phyloP scores from a whole-genome alignment of 2,888 invertebrate genomes.

The Yponomeuta malinellus region DNA sequence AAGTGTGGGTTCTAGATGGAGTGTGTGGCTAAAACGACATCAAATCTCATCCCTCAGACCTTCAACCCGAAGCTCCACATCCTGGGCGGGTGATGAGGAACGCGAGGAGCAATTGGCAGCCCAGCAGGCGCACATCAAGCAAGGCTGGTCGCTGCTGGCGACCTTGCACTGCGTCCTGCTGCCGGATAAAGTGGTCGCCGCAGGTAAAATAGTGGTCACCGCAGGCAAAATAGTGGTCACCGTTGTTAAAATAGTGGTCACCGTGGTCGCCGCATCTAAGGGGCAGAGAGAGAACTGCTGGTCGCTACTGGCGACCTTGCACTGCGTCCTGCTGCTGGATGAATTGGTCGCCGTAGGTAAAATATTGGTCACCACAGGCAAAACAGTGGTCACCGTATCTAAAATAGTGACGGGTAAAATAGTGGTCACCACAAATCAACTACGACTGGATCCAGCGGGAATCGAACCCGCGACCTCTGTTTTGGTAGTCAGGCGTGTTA shows the following conservation, averaged over 20 bases:
- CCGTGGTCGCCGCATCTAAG: constrained; percentile 84
- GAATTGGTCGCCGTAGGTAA: constrained; percentile 81
- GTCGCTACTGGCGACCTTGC: constrained; percentile 96
- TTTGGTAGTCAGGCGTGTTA: no score
- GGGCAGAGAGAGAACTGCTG: constrained; percentile 98
- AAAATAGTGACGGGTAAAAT: constrained; percentile 31
- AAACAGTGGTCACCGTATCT: constrained; percentile 68
- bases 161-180: constrained; percentile 96
- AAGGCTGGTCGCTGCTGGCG: constrained; percentile 97
- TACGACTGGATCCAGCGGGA: no score
- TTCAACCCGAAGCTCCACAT: constrained; percentile 77
- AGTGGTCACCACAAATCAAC: no score
- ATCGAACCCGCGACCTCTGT: no score
- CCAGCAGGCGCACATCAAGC: constrained; percentile 94
- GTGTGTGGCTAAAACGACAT: no score
- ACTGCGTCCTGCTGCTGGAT: constrained; percentile 96
- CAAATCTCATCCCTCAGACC: constrained; percentile 53
- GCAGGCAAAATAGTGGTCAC: no score
- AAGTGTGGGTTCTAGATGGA: no score
- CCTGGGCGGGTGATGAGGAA: constrained; percentile 86
- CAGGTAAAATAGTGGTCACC: constrained; percentile 36
- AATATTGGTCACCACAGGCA: no score
- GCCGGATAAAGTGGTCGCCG: constrained; percentile 90
- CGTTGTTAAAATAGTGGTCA: no score
- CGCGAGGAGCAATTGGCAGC: constrained; percentile 89